phyloP scores from a whole-genome alignment of 92 coral and sea anemone genomes.

The Pocillopora grandis region DNA sequence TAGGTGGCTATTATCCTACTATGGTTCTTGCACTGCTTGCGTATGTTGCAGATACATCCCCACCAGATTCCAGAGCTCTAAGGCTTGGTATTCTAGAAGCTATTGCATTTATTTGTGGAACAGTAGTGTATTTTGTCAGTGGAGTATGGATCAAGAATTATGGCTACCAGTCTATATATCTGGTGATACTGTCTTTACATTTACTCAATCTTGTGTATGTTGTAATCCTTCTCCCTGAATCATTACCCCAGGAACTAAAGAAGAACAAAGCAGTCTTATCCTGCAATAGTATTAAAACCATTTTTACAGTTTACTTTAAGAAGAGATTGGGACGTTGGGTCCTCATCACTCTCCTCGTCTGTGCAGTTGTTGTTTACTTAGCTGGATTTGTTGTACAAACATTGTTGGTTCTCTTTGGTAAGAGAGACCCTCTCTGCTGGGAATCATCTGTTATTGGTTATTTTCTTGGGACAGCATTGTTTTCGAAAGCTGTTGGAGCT shows the following conservation, averaged over 20 bases:
- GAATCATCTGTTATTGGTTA: slow-evolving; percentile 72
- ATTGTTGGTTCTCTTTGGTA: slow-evolving; percentile 74
- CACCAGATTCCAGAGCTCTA: slow-evolving; percentile 64
- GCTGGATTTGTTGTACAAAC: slow-evolving; percentile 67
- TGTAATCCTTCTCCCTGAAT: slow-evolving; percentile 77
- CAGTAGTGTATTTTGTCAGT: slow-evolving; percentile 76
- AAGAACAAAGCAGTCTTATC: slow-evolving; percentile 37
- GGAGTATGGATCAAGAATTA: slow-evolving; percentile 78
- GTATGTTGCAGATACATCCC: slow-evolving; percentile 82
- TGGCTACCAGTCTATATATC: slow-evolving; percentile 76
- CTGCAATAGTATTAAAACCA: slow-evolving; percentile 56
- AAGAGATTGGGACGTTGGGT: slow-evolving; percentile 79
- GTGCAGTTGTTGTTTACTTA: slow-evolving; percentile 54
- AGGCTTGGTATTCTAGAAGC: slow-evolving; percentile 85
- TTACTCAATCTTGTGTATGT: slow-evolving; percentile 67
- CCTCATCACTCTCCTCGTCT: slow-evolving; percentile 54
- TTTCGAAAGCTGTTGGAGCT: slow-evolving; percentile 86
- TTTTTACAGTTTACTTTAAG: slow-evolving; percentile 61
- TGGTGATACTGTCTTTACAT: slow-evolving; percentile 76
- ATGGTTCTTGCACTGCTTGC: slow-evolving; percentile 79
- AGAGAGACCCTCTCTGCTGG: slow-evolving; percentile 87
- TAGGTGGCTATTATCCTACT: slow-evolving; percentile 85
- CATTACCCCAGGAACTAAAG: slow-evolving; percentile 52
- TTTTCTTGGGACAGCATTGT: slow-evolving; percentile 69
- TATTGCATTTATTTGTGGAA: slow-evolving; percentile 85